Conservation (phyloP, 2,113 vertebrate genomes). For the Psittacula cyanocephala region DNA sequence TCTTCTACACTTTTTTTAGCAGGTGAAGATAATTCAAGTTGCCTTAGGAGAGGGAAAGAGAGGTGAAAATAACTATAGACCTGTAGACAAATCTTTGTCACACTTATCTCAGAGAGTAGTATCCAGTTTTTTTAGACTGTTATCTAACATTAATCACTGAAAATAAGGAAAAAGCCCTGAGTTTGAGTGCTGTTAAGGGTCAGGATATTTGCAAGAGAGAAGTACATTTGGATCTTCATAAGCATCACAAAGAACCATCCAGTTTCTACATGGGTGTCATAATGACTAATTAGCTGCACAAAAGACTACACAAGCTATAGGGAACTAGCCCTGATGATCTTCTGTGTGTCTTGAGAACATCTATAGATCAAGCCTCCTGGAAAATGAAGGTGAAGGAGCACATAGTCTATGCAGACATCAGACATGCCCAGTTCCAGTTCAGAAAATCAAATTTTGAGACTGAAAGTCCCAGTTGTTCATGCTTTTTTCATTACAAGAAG, state of each 20-base stretch:
- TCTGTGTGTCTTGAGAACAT: not conserved
- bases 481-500: not conserved
- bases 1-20: not conserved
- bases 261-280: not conserved
- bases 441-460: not conserved
- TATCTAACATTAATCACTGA: not conserved
- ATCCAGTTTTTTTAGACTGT: not conserved
- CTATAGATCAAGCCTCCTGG: not conserved
- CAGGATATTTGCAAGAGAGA: not conserved
- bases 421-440: not conserved
- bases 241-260: not conserved
- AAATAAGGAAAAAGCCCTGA: not conserved
- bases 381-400: not conserved
- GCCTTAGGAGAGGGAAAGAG: not conserved
- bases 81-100: rapidly evolving
- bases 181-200: not conserved
- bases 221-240: not conserved
- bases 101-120: not conserved
- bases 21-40: not conserved
- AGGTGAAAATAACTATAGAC: not conserved
- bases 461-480: not conserved
- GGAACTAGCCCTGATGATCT: rapidly evolving
- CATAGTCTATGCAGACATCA: not conserved
- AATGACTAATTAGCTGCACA: not conserved
- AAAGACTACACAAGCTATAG: not conserved